Conservation (phyloP, 2,797 vertebrate genomes). For the Hydrolagus colliei region DNA sequence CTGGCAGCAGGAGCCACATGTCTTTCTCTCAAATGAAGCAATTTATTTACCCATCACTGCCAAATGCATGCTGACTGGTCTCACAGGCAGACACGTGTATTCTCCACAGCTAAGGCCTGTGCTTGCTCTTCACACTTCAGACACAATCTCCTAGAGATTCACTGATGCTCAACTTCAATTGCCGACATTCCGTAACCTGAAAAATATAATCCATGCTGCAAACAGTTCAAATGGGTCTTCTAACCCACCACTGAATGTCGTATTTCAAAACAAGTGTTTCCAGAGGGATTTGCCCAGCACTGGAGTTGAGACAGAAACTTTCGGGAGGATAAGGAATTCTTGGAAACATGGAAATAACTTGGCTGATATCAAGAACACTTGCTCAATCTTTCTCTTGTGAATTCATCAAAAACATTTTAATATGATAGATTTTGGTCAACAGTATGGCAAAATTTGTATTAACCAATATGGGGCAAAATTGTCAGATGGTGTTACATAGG, state of each 20-base stretch:
- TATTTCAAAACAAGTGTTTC: background rate
- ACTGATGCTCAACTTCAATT: background rate
- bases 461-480: background rate
- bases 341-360: background rate
- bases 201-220: background rate
- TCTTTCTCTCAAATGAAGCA: slow-evolving; percentile 28
- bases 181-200: background rate
- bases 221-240: background rate
- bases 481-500: background rate
- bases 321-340: background rate
- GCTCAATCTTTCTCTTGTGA: background rate
- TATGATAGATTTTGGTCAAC: slow-evolving; percentile 8
- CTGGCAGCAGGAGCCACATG: slow-evolving; percentile 29
- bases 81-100: slow-evolving; percentile 9
- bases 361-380: background rate
- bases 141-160: slow-evolving; percentile 5
- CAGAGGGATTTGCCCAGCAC: background rate
- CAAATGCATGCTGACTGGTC: background rate
- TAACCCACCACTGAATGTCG: background rate
- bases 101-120: background rate
- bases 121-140: slow-evolving; percentile 1
- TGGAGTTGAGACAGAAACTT: background rate
- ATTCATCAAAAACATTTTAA: background rate
- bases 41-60: slow-evolving; percentile 33
- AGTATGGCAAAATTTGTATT: background rate